These are phyloP conservation scores for Dysmachus trigonus DNA, from an alignment of 2,888 invertebrate genomes.

Conservation along the genomic window DNA sequence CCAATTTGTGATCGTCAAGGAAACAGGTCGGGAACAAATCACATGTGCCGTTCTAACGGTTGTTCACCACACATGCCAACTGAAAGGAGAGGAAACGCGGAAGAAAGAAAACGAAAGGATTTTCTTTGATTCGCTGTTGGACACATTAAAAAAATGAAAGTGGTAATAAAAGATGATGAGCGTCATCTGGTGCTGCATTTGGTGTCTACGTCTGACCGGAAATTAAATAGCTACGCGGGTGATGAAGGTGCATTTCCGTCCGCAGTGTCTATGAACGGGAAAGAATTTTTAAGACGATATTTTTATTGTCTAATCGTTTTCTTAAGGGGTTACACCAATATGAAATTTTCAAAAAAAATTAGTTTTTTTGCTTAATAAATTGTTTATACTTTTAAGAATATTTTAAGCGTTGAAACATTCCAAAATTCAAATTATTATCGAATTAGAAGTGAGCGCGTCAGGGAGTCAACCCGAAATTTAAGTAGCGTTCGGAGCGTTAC, in stretches of 20 bases:
- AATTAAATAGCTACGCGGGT: background rate
- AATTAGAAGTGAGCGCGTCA: too few species aligned
- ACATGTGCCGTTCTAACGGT: background rate
- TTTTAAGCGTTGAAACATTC: too few species aligned
- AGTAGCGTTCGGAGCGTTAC: too few species aligned
- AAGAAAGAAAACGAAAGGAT: constrained; percentile 24
- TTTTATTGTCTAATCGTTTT: background rate
- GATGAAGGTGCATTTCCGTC: background rate
- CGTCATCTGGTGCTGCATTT: background rate
- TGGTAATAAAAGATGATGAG: background rate
- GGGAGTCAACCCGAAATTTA: too few species aligned
- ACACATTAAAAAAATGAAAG: background rate
- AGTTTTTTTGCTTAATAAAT: too few species aligned
- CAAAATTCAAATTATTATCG: too few species aligned
- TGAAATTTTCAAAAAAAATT: too few species aligned
- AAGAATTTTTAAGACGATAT: background rate
- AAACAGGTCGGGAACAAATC: background rate
- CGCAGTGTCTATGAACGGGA: background rate
- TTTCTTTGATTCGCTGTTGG: background rate
- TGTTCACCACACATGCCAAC: background rate
- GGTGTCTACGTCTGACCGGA: background rate
- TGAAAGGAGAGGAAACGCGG: background rate
- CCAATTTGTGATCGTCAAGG: background rate
- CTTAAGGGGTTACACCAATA: too few species aligned
- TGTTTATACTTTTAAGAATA: too few species aligned